phyloP scores from a whole-genome alignment of 2,888 invertebrate species.

The Anagyrus pseudococci region DNA sequence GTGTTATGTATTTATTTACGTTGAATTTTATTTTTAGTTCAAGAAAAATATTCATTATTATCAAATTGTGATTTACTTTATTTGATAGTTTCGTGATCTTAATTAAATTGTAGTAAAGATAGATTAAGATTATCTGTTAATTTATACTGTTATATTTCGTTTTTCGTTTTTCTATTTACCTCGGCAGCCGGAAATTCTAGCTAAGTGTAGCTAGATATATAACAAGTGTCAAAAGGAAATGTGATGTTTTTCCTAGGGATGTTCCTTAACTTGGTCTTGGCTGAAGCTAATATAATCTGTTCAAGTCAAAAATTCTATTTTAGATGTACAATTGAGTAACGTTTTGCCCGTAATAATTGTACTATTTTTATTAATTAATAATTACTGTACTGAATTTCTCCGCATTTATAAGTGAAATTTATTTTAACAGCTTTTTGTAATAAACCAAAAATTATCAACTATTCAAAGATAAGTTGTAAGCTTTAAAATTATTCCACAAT shows the following conservation, averaged over 20 bases:
- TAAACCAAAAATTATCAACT: no score
- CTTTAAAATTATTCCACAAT: no score
- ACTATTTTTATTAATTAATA: constrained; percentile 1
- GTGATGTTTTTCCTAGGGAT: no score
- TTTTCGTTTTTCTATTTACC: constrained; percentile 9
- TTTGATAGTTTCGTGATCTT: not conserved
- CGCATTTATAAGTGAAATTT: no score
- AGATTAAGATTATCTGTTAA: not conserved
- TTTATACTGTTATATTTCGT: not conserved
- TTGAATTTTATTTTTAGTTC: no score
- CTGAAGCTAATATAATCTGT: not conserved
- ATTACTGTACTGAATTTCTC: no score
- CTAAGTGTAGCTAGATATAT: not conserved
- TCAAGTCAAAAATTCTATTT: not conserved
- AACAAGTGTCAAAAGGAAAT: constrained; percentile 14
- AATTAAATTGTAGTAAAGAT: not conserved
- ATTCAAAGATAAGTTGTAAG: no score
- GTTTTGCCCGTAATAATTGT: constrained; percentile 4
- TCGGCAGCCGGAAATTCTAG: no score
- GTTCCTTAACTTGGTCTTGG: no score
- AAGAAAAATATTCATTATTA: no score
- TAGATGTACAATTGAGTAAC: not conserved
- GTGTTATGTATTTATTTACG: no score
- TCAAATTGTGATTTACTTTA: not conserved
- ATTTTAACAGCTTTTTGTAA: constrained; percentile 22